phyloP scores from a whole-genome alignment of 2,888 invertebrate species.

The Cephus nigrinus region DNA sequence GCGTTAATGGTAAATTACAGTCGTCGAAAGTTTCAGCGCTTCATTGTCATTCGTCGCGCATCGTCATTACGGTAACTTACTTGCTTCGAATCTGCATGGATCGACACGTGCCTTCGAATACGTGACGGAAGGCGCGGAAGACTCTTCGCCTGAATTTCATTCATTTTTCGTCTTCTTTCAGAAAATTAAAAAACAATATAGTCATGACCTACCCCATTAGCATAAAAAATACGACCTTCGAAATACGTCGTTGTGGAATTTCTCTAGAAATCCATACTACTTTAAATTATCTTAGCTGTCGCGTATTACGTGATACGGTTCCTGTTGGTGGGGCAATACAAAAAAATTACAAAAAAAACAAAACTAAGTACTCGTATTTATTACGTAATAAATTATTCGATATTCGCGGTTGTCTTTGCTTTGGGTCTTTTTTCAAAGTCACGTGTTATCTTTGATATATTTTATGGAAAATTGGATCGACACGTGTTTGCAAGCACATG shows the following conservation, averaged over 20 bases:
- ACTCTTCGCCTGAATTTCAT: neutral
- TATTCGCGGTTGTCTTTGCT: neutral
- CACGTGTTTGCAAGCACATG: neutral
- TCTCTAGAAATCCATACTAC: too few relatives aligned
- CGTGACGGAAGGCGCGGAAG: constrained; percentile 12
- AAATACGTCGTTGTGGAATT: too few relatives aligned
- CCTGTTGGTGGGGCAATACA: neutral
- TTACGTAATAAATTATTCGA: neutral
- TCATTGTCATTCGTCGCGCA: constrained; percentile 47
- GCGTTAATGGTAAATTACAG: constrained; percentile 37
- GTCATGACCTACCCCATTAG: neutral
- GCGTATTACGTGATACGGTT: neutral
- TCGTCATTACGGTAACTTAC: constrained; percentile 35
- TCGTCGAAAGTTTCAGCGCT: constrained; percentile 48
- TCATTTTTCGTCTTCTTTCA: neutral
- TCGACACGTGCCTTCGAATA: constrained; percentile 7
- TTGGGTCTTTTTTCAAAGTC: too few relatives aligned
- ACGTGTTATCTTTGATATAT: too few relatives aligned
- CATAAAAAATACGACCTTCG: neutral
- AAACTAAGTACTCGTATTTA: too few relatives aligned
- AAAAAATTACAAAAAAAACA: neutral
- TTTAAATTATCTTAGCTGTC: neutral
- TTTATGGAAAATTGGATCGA: neutral
- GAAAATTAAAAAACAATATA: neutral
- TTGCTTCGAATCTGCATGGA: constrained; percentile 24